Evolutionary conservation across 2,113 vertebrate species (phyloP), one percentile per base, ranked within the genome.

Genomic region (Chroicocephalus ridibundus): DNA sequence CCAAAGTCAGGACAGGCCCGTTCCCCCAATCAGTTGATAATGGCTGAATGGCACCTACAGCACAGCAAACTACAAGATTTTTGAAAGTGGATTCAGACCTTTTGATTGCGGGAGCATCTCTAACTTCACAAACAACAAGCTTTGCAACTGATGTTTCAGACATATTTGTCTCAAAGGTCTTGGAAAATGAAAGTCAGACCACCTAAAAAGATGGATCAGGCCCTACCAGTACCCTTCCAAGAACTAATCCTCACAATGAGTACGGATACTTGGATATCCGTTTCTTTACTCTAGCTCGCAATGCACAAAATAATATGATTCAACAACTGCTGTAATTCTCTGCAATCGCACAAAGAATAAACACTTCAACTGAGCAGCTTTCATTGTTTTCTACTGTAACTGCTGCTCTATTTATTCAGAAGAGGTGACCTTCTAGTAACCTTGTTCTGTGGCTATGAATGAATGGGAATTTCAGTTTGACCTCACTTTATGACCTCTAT

Each of bases 381-480:
- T 61, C 38, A 77, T 78, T 90, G 82, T 36, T 66, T 71, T 47
- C 34, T 64, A 10, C 34, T 62, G 55, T 40, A 94, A 84, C 88
- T 89, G 81, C 42, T 64, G n/a, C 21, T 87, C 22, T 78, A 44
- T 82, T 94, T 86, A 93, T 68, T 88, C 64, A 78, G 22, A 89
- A 93, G 71, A 80, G 60, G 36, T 42, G 78, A 89, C 80, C 54
- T 96, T 96, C 75, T 34, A 47, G 38, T 81, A 83, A 86, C 83
- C 46, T 93, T 95, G 36, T 44, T 86, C 74, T 88, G 60, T 69
- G 72, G 47, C 31, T n/a, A 81, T 46, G 82, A 97, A 96, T 95
- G 69, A 95, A 84, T 75, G 74, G 82, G 96, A 96, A 91, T 94
- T 38, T 49, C 32, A 66, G 65, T 65, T 84, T 90, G 78, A 94